Conservation (phyloP, 2,888 invertebrate genomes). For the Agonopterix heracliana region DNA sequence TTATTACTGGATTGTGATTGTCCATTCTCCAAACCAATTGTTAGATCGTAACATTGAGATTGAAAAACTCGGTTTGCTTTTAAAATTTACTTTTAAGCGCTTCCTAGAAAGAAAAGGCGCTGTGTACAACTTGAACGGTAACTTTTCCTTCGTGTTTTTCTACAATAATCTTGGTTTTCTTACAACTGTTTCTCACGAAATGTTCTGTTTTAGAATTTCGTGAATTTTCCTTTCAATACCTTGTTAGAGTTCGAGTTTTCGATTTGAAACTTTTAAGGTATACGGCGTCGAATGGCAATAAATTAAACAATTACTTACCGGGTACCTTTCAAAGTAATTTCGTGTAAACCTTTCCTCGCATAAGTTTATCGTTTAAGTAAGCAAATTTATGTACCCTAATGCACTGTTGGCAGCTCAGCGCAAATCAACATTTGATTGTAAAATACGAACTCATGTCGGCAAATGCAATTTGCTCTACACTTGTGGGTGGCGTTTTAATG, state of each 20-base stretch:
- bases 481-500: constrained; percentile 72
- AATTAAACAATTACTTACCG: constrained; percentile 48
- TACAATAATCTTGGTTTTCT: constrained; percentile 49
- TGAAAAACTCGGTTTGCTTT: constrained; percentile 46
- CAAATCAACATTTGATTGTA: constrained; percentile 73
- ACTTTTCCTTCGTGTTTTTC: constrained; percentile 57
- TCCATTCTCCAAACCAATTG: constrained; percentile 45
- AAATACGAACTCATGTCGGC: constrained; percentile 62
- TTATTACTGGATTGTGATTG: constrained; percentile 47
- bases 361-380: constrained; percentile 59
- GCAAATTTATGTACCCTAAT: constrained; percentile 67
- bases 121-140: constrained; percentile 32
- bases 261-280: neutral
- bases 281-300: constrained; percentile 16
- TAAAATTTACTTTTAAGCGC: constrained; percentile 45
- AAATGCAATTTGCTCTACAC: constrained; percentile 67
- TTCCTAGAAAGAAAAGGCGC: constrained; percentile 56
- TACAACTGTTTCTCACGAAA: constrained; percentile 60
- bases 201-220: constrained; percentile 23
- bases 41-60: constrained; percentile 38
- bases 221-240: constrained; percentile 30
- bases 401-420: constrained; percentile 56
- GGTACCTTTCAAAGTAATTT: constrained; percentile 50
- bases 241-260: constrained; percentile 25
- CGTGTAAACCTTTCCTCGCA: constrained; percentile 46